Evolutionary conservation across 2,888 invertebrate genomes (phyloP).

Genomic region (Pediacus dermestoides): DNA sequence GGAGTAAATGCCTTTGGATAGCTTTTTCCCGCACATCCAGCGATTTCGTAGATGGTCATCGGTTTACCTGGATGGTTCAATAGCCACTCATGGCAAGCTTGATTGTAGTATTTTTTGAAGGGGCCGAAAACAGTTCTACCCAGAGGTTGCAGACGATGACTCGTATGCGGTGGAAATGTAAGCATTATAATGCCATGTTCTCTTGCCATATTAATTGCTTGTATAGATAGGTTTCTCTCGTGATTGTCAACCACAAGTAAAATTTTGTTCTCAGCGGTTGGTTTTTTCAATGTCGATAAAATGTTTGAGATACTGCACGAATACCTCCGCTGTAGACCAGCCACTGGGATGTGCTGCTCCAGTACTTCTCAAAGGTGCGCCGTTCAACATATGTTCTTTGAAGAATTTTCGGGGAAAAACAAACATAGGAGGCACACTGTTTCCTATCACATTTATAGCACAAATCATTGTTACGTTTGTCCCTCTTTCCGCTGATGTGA

Average conservation of each 20-base stretch:
- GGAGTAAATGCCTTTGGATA: conserved; percentile 24
- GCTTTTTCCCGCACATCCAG: conserved; percentile 20
- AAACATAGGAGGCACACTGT: conserved; percentile 27
- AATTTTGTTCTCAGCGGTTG: conserved; percentile 12
- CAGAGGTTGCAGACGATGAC: no score
- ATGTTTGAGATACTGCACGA: conserved; percentile 11
- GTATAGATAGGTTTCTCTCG: conserved; percentile 25
- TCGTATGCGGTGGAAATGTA: no score
- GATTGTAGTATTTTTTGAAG: no score
- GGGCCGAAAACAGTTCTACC: no score
- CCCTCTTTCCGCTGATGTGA: conserved; percentile 28
- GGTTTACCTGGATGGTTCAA: conserved; percentile 20
- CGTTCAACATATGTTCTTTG: conserved; percentile 25
- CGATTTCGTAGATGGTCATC: conserved; percentile 23
- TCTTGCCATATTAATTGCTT: background rate
- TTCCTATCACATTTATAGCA: conserved; percentile 28
- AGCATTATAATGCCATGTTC: no score
- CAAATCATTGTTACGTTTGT: conserved; percentile 25
- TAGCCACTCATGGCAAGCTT: conserved; percentile 21
- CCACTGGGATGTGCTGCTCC: conserved; percentile 27
- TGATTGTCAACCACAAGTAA: conserved; percentile 32
- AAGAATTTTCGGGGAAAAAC: conserved; percentile 31
- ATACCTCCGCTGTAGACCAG: conserved; percentile 27
- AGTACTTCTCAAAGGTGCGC: conserved; percentile 24
- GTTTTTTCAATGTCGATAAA: conserved; percentile 30